Base-by-base conservation (phyloP, 2,797 vertebrate genomes). In the Pristis pectinata region DNA sequence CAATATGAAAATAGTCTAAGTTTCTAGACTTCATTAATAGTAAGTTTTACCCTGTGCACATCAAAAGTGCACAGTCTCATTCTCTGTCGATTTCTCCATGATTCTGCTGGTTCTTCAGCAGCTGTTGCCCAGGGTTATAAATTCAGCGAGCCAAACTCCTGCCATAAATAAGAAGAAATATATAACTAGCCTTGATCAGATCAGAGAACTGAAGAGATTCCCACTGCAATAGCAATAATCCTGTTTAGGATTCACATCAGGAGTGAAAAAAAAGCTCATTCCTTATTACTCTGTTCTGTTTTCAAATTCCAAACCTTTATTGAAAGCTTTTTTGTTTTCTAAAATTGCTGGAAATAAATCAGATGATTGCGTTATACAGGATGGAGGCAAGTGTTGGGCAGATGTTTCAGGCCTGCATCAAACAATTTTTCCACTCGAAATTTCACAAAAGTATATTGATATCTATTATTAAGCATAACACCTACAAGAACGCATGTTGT, bases 271-370 rank as follows among this genome's bases (percentile, higher is more conserved):
- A 22, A 41, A 22, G 7, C n/a, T 67, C 9, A 10, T 15, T 22
- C 34, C 87, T 67, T 91, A 91, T 91, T 91, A 37, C 59, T 91
- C 87, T 37, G n/a, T 64, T 89, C 19, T 64, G 64, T 67, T 64
- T 91, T 67, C 61, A 67, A 41, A 91, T 41, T 64, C 87, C 61
- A 41, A 19, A 91, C 59, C 19, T 91, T 91, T 37, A 91, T 67
- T 91, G 87, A 91, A 91, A 67, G 87, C 59, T 67, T 67, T 91
- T 64, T 67, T 91, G 64, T 91, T 67, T 91, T 67, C 91, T 91
- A 67, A 91, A 67, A 91, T 91, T 91, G 61, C 87, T 41, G 7
- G n/a, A 37, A 37, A 19, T 87, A 64, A 61, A 37, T 37, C 34
- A 22, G 87, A 67, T 91, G 87, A 91, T 67, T 91, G 61, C 2